Conservation (phyloP, 2,797 vertebrate species). For the Mormyrops attenuatus region DNA sequence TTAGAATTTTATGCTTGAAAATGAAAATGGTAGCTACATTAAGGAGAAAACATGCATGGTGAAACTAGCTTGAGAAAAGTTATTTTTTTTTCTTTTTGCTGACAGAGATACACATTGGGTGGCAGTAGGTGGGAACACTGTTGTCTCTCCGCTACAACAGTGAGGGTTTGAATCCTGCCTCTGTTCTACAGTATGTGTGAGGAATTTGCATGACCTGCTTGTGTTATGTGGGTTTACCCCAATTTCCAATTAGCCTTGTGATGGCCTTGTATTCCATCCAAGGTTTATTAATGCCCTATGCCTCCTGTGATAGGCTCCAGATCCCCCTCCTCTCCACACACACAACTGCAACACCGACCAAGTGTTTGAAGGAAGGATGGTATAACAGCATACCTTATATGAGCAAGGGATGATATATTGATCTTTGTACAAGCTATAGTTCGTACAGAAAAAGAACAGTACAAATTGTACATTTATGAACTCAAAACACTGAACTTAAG, state of each 20-base stretch:
- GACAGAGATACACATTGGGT: neutral
- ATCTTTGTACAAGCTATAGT: neutral
- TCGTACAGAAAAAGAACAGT: neutral
- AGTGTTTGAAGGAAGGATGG: neutral
- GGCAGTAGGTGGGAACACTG: neutral
- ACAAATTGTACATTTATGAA: neutral
- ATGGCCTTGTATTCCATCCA: neutral
- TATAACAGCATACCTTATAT: neutral
- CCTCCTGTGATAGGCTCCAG: neutral
- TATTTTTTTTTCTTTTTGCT: too few species aligned
- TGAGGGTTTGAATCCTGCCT: neutral
- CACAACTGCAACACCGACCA: neutral
- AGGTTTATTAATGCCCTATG: neutral
- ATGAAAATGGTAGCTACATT: neutral
- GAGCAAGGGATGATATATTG: neutral
- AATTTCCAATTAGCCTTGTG: neutral
- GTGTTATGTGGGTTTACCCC: neutral
- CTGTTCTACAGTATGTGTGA: neutral
- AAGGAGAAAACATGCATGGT: neutral
- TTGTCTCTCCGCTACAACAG: neutral
- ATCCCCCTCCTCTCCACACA: neutral
- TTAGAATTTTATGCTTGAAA: conserved; percentile 16
- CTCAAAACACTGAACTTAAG: neutral
- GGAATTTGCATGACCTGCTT: neutral
- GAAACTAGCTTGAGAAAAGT: neutral